Evolutionary conservation across 2,888 invertebrate species (phyloP).

Genomic region (Prenolepis imparis): DNA sequence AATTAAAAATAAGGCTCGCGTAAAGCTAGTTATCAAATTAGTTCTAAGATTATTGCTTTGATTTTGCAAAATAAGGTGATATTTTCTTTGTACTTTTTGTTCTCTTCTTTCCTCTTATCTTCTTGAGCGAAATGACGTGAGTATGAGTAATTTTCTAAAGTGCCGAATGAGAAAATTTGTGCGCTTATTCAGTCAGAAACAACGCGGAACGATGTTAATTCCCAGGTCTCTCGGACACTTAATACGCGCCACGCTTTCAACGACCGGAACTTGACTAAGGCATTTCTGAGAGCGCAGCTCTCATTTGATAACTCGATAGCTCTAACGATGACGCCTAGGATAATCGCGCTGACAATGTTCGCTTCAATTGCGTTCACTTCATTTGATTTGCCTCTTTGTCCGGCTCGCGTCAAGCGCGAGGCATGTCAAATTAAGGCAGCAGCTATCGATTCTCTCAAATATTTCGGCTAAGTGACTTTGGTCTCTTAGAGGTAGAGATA

Average conservation of each 20-base stretch:
- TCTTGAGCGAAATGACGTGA: background rate
- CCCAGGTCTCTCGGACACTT: conserved; percentile 45
- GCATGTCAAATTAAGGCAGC: conserved; percentile 16
- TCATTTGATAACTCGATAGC: conserved; percentile 61
- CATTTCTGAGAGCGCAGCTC: conserved; percentile 21
- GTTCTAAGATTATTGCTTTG: background rate
- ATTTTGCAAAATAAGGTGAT: conserved; percentile 18
- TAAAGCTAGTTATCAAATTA: background rate
- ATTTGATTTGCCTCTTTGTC: conserved; percentile 50
- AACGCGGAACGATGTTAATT: conserved; percentile 63
- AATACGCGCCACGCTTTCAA: conserved; percentile 62
- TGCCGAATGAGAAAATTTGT: conserved; percentile 15
- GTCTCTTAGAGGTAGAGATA: background rate
- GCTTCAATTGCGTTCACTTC: conserved; percentile 57
- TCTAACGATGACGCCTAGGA: conserved; percentile 53
- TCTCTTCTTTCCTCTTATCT: background rate
- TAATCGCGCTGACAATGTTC: conserved; percentile 47
- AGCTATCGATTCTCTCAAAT: conserved; percentile 26
- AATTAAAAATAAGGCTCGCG: background rate
- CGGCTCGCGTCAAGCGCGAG: conserved; percentile 11
- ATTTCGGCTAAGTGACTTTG: conserved; percentile 42
- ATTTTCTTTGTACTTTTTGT: background rate
- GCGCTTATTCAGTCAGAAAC: conserved; percentile 58
- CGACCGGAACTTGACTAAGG: conserved; percentile 56
- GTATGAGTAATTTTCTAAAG: conserved; percentile 45